phyloP scores from a whole-genome alignment of 2,113 vertebrate genomes.

The Leuciscus idus region DNA sequence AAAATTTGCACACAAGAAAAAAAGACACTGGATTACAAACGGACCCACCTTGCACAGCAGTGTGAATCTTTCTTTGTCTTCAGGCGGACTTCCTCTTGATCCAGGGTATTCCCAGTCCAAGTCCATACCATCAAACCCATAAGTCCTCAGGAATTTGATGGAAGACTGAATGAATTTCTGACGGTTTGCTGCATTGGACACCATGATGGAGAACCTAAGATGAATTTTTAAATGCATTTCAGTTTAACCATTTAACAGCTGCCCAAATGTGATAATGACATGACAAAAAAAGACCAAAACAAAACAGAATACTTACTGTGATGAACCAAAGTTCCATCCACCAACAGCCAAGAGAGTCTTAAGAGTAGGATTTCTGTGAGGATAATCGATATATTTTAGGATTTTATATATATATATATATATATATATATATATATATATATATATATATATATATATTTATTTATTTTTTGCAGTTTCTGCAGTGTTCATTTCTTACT shows the following conservation, averaged over 20 bases:
- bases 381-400: conserved; percentile 41
- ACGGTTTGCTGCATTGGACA: conserved; percentile 71
- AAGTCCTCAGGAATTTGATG: conserved; percentile 75
- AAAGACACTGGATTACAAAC: conserved; percentile 50
- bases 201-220: conserved; percentile 79
- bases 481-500: background rate
- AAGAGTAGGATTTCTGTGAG: conserved; percentile 79
- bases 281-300: background rate
- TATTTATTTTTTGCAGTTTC: too few species aligned
- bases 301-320: conserved; percentile 74
- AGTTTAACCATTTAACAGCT: background rate
- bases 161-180: conserved; percentile 81
- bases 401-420: too few species aligned
- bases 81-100: conserved; percentile 79
- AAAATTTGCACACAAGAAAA: conserved; percentile 43
- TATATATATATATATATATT: too few species aligned
- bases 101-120: conserved; percentile 85
- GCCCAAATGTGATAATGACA: background rate
- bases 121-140: conserved; percentile 84
- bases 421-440: too few species aligned
- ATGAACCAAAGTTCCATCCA: conserved; percentile 85
- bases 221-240: background rate
- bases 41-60: conserved; percentile 76
- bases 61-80: conserved; percentile 81
- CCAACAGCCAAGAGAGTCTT: conserved; percentile 86